Percentiles rank a stretch among this genome's conserved stretches.
phyloP scores from a whole-genome alignment of 2,797 vertebrate genomes.

The Alfaro cultratus region DNA sequence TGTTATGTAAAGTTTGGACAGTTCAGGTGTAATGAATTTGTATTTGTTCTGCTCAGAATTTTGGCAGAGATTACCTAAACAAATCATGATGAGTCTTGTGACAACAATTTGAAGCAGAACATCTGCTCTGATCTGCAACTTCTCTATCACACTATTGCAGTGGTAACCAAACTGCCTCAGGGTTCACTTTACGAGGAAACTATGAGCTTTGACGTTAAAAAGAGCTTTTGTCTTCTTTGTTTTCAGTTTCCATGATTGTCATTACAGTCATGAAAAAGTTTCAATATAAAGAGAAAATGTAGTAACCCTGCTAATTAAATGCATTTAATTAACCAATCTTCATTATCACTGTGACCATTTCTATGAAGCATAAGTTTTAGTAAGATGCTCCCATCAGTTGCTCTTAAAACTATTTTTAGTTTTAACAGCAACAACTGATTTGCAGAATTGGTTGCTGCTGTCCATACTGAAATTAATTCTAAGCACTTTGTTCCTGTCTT shows the following conservation, averaged over 20 bases:
- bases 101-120: background rate
- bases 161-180: background rate
- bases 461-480: too few species aligned
- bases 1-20: conserved; percentile 42
- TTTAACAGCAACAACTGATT: too few species aligned
- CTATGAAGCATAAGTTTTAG: background rate
- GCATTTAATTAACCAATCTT: background rate
- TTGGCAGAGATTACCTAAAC: background rate
- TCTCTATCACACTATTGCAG: background rate
- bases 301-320: background rate
- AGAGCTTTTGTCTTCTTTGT: background rate
- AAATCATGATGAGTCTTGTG: background rate
- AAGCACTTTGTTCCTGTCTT: too few species aligned
- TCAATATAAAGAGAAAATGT: background rate
- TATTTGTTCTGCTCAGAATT: background rate
- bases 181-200: background rate
- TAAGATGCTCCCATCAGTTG: background rate
- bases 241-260: background rate
- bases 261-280: background rate
- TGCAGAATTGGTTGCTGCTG: background rate
- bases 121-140: background rate
- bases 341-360: background rate
- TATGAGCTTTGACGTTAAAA: background rate
- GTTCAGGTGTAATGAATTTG: conserved; percentile 21
- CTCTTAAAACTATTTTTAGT: too few species aligned